phyloP scores from a whole-genome alignment of 2,797 vertebrate species.

The Rhinatrema bivittatum region DNA sequence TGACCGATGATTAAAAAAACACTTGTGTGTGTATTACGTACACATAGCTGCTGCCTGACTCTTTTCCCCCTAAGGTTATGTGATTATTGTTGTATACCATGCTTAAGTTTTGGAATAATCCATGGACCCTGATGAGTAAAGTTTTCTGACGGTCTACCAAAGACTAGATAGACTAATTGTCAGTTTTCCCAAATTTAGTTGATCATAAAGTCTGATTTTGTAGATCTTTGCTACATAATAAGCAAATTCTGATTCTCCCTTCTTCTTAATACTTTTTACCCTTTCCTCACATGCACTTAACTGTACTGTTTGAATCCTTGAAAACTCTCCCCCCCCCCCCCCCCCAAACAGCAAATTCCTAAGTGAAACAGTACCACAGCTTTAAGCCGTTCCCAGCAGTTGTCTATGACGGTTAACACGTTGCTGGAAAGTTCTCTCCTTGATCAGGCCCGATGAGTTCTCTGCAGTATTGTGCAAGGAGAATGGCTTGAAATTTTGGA shows the following conservation, averaged over 20 bases:
- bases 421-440: constrained; percentile 19
- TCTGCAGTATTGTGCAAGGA: constrained; percentile 27
- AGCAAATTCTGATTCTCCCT: constrained; percentile 11
- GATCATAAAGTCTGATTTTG: too few species aligned
- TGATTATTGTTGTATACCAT: too few species aligned
- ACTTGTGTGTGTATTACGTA: too few species aligned
- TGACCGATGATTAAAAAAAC: too few species aligned
- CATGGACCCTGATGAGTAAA: too few species aligned
- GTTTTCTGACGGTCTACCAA: too few species aligned
- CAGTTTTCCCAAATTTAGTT: too few species aligned
- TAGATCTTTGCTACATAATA: background rate
- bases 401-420: constrained; percentile 30
- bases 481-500: constrained; percentile 33
- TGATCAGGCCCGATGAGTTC: constrained; percentile 31
- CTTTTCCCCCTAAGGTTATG: too few species aligned
- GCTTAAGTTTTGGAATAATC: too few species aligned
- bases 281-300: background rate
- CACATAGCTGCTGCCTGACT: too few species aligned
- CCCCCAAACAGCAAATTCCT: constrained; percentile 26
- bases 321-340: too few species aligned
- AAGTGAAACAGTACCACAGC: constrained; percentile 24
- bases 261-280: constrained; percentile 4
- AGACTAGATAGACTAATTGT: too few species aligned
- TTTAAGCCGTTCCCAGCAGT: constrained; percentile 16
- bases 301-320: background rate